These are phyloP conservation scores for Clepsis dumicolana DNA, from an alignment of 2,888 invertebrate species.

Conservation along the genomic window DNA sequence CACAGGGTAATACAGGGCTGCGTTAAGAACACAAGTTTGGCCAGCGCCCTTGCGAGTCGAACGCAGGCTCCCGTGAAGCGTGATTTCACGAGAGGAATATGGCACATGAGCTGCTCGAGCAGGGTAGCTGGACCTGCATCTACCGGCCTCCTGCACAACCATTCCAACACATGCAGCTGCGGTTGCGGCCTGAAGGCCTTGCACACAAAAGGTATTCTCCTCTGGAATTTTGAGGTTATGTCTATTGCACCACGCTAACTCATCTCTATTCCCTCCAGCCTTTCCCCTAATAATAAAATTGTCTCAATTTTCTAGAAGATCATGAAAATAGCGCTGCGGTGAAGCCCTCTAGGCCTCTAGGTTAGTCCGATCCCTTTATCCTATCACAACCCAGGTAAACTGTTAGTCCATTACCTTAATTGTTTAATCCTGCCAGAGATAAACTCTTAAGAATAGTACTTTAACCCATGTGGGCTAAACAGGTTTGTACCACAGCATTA, in stretches of 20 bases:
- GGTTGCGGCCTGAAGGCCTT: constrained; percentile 88
- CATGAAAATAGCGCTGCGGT: constrained; percentile 57
- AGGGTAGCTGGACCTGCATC: constrained; percentile 68
- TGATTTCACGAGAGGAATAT: constrained; percentile 89
- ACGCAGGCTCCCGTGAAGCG: constrained; percentile 83
- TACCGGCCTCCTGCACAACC: constrained; percentile 80
- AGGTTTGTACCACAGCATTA: no score
- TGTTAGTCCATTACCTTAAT: neutral
- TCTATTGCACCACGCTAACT: constrained; percentile 69
- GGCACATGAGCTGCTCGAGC: constrained; percentile 89
- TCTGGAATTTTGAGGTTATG: constrained; percentile 70
- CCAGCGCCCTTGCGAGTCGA: constrained; percentile 71
- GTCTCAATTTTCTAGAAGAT: constrained; percentile 59
- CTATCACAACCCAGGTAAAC: constrained; percentile 39
- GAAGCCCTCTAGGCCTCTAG: constrained; percentile 67
- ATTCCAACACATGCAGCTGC: constrained; percentile 88
- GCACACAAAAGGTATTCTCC: constrained; percentile 89
- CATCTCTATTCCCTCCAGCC: constrained; percentile 16
- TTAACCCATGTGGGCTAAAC: no score
- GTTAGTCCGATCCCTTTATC: constrained; percentile 64
- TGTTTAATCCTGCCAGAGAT: neutral
- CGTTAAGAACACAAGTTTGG: constrained; percentile 69
- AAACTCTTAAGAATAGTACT: neutral
- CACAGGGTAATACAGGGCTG: constrained; percentile 80
- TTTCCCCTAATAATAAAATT: constrained; percentile 24